These are phyloP conservation scores for Sitobion miscanthi DNA, from an alignment of 1,140 invertebrate genomes.

Conservation along the genomic window DNA sequence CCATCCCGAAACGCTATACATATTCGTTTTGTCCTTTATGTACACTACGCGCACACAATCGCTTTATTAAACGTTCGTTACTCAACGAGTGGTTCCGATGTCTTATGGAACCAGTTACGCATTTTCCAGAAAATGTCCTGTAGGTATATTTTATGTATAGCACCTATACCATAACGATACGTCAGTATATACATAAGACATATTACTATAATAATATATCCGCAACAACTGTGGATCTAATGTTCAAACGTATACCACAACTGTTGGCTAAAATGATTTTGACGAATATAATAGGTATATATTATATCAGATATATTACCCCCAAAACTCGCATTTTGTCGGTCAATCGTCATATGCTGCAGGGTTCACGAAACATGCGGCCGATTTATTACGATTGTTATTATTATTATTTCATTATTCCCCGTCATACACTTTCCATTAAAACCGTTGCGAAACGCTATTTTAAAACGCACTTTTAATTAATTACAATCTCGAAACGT, in stretches of 20 bases:
- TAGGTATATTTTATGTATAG: background rate
- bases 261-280: background rate
- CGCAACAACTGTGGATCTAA: background rate
- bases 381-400: background rate
- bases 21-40: background rate
- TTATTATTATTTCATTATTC: background rate
- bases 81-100: too few species aligned
- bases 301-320: background rate
- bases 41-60: background rate
- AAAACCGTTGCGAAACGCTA: background rate
- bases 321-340: background rate
- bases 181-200: background rate
- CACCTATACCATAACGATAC: background rate
- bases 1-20: background rate
- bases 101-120: background rate
- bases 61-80: background rate
- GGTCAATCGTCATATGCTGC: background rate
- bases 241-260: background rate
- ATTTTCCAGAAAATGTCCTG: background rate
- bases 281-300: background rate
- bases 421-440: background rate
- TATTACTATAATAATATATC: background rate
- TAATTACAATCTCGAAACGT: constrained; percentile 32
- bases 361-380: background rate
- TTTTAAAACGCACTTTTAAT: constrained; percentile 28